Percentiles rank a stretch among this genome's conserved stretches.
Evolutionary conservation across 1,140 invertebrate species (phyloP).

Genomic region (Drosophila yakuba): DNA sequence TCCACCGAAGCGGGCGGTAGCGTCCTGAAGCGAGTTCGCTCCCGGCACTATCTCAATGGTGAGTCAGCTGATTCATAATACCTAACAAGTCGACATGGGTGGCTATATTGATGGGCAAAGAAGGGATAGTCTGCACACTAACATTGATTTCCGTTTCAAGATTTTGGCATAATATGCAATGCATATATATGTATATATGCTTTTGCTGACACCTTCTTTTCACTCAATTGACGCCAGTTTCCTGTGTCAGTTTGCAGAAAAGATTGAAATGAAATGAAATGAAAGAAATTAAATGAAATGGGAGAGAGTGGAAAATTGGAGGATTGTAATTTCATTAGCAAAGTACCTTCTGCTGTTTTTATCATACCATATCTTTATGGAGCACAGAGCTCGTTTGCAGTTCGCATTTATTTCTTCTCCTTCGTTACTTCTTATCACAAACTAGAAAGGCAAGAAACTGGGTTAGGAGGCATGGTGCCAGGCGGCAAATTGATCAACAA

Average conservation of each 20-base stretch:
- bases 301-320: neutral
- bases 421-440: constrained; percentile 52
- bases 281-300: neutral
- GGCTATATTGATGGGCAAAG: too few relatives aligned
- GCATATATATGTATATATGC: too few relatives aligned
- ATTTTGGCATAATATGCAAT: too few relatives aligned
- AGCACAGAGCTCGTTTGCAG: constrained; percentile 27
- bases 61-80: constrained; percentile 25
- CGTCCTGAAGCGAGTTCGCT: constrained; percentile 73
- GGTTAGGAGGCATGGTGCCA: constrained; percentile 31
- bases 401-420: constrained; percentile 41
- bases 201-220: constrained; percentile 4
- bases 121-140: too few relatives aligned
- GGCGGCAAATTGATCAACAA: constrained; percentile 68
- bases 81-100: too few relatives aligned
- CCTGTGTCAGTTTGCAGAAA: constrained; percentile 10
- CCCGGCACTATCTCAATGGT: constrained; percentile 84
- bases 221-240: constrained; percentile 59
- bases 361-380: constrained; percentile 60
- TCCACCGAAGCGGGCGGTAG: constrained; percentile 65
- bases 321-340: constrained; percentile 14
- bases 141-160: too few relatives aligned
- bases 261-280: constrained; percentile 16
- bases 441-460: constrained; percentile 35
- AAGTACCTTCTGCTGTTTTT: constrained; percentile 29